Evolutionary conservation across 2,888 invertebrate genomes (phyloP).

Genomic region (Meiosimyza platycephala): DNA sequence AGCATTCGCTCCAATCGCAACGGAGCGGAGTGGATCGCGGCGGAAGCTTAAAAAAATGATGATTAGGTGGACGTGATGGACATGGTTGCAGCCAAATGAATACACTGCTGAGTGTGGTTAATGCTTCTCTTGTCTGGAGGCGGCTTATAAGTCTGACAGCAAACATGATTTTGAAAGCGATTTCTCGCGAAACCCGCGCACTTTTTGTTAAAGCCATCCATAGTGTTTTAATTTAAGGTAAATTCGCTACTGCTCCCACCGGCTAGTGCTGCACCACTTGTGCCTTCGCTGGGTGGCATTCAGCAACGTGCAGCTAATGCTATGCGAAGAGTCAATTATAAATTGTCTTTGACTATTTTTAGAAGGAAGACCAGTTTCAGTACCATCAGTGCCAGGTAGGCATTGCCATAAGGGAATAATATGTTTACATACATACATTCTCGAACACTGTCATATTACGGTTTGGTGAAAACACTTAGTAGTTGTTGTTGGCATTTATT

Average conservation of each 20-base stretch:
- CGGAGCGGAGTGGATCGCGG: slow-evolving; percentile 3
- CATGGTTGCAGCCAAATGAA: slow-evolving; percentile 1
- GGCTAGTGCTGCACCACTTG: background rate
- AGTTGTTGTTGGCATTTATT: slow-evolving; percentile 18
- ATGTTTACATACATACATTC: background rate
- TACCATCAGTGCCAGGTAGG: background rate
- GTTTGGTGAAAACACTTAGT: background rate
- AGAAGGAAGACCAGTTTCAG: slow-evolving; percentile 9
- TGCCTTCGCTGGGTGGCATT: slow-evolving; percentile 17
- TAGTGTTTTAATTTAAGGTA: background rate
- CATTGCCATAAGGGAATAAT: background rate
- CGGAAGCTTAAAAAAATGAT: slow-evolving; percentile 38
- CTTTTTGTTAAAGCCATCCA: slow-evolving; percentile 2
- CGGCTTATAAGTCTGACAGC: slow-evolving; percentile 15
- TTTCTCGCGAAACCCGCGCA: slow-evolving; percentile 13
- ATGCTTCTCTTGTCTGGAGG: slow-evolving; percentile 14
- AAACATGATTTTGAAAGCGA: slow-evolving; percentile 12
- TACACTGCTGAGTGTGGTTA: background rate
- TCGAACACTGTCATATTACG: background rate
- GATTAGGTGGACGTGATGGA: slow-evolving; percentile 42
- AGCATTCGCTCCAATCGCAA: background rate
- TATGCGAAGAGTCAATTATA: slow-evolving; percentile 23
- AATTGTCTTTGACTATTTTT: slow-evolving; percentile 27
- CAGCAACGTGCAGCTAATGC: background rate
- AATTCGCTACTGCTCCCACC: background rate